These are phyloP conservation scores for Drosophila ezoana DNA, from an alignment of 2,888 invertebrate species.

Conservation along the genomic window DNA sequence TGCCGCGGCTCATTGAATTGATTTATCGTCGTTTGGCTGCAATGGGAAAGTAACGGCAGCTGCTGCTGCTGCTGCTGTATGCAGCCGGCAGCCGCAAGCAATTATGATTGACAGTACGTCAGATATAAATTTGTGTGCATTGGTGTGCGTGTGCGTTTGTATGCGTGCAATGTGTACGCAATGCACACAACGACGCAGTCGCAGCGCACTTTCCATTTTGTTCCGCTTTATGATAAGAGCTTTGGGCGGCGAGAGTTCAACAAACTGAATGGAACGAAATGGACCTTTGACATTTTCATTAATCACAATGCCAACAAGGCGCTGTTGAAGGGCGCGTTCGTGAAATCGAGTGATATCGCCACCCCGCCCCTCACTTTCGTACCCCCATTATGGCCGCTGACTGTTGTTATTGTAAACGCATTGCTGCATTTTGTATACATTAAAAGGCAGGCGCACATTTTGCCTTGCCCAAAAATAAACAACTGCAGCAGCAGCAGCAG, in stretches of 20 bases:
- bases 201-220: conserved; percentile 71
- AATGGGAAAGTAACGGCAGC: conserved; percentile 46
- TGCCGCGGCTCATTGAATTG: conserved; percentile 54
- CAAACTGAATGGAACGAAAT: conserved; percentile 56
- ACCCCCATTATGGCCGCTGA: conserved; percentile 19
- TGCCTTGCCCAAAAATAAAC: conserved; percentile 67
- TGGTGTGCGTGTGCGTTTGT: conserved; percentile 1
- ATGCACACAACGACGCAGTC: conserved; percentile 24
- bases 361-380: conserved; percentile 3
- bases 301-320: conserved; percentile 60
- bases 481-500: conserved; percentile 53
- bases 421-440: conserved; percentile 65
- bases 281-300: conserved; percentile 79
- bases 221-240: conserved; percentile 64
- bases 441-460: conserved; percentile 58
- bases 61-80: conserved; percentile 1
- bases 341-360: conserved; percentile 25
- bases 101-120: conserved; percentile 77
- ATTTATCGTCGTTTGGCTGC: conserved; percentile 57
- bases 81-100: conserved; percentile 29
- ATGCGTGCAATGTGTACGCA: conserved; percentile 16
- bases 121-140: conserved; percentile 22
- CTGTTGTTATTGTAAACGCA: conserved; percentile 59
- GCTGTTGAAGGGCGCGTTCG: conserved; percentile 27
- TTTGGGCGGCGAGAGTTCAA: conserved; percentile 65